Evolutionary conservation across 2,797 vertebrate species (phyloP).

Genomic region (Myotis pilosus): DNA sequence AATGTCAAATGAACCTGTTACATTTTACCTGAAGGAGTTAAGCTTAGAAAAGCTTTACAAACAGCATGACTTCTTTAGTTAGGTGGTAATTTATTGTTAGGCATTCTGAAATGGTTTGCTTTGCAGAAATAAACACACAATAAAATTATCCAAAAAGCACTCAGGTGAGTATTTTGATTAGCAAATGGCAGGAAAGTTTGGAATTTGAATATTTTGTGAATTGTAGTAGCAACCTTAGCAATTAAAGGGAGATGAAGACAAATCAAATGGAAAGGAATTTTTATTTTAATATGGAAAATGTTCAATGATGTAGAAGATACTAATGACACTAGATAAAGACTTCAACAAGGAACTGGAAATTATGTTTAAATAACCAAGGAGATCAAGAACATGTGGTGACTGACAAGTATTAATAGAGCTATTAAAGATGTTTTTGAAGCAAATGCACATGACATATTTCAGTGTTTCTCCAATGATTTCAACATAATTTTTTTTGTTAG

Average conservation of each 20-base stretch:
- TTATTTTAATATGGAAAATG: conserved; percentile 64
- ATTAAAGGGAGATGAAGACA: conserved; percentile 50
- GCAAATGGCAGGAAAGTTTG: conserved; percentile 64
- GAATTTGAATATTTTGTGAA: conserved; percentile 65
- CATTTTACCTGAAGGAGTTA: conserved; percentile 54
- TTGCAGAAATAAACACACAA: conserved; percentile 69
- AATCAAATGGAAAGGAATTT: conserved; percentile 68
- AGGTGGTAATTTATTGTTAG: conserved; percentile 76
- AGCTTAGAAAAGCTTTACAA: conserved; percentile 59
- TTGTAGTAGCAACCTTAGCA: conserved; percentile 40
- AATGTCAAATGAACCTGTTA: conserved; percentile 55
- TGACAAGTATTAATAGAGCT: conserved; percentile 65
- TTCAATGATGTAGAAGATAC: conserved; percentile 67
- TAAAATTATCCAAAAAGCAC: conserved; percentile 66
- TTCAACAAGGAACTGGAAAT: conserved; percentile 56
- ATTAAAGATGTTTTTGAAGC: conserved; percentile 59
- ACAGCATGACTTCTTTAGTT: conserved; percentile 67
- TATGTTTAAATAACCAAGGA: conserved; percentile 56
- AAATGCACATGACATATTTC: conserved; percentile 16
- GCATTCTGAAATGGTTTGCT: conserved; percentile 67
- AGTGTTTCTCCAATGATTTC: conserved; percentile 45
- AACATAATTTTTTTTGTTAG: not conserved
- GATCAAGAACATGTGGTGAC: conserved; percentile 50
- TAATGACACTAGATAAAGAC: conserved; percentile 51
- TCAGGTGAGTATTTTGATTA: conserved; percentile 72